Base-by-base conservation (phyloP, 2,888 invertebrate genomes). In the Crossocerus cetratus region DNA sequence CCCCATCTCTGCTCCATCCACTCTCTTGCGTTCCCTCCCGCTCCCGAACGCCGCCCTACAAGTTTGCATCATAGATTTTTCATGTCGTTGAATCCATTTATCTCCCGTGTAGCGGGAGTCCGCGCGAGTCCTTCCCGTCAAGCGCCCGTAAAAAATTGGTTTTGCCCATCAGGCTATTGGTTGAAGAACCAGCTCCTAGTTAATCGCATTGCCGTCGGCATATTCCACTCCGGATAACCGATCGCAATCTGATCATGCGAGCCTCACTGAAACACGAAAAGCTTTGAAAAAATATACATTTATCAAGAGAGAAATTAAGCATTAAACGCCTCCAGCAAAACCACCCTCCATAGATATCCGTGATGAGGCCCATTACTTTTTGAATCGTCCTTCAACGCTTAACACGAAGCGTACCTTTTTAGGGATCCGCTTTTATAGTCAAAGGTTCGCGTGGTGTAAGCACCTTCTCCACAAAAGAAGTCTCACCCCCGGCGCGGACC, bases 41-140 rank as follows among this genome's bases (percentile, higher is more conserved):
- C 16, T 57, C 20, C 53, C 16, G 14, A 11, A 13, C 13, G 8
- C 4, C 18, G 16, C 18, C 14, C 42, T 5, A 20, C 16, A 44
- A 44, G 18, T 16, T 14, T 18, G 20, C 8, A 16, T 43, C 42
- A 64, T 68, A 65, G 65, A 74, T 74, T 68, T 74, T 72, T 72
- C 72, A 68, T 53, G 72, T 72, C 72, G 72, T 44, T 65, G 57
- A 57, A 74, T 72, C 72, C 65, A 74, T 74, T 74, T 68, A 60
- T 72, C 74, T 49, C 8, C 3, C 57, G 42, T 11, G 32, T 42
- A 2, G 42, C 49, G 3, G 44, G 59, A 61, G 61, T 43, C 54
- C 49, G 5, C 45, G 54, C 61, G 61, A 21, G 56, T 20, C 53
- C 61, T 20, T 44, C 62, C 43, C 23, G 14, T 21, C 44, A 57